phyloP scores from a whole-genome alignment of 2,888 invertebrate genomes.

The Linnaemya tessellans region DNA sequence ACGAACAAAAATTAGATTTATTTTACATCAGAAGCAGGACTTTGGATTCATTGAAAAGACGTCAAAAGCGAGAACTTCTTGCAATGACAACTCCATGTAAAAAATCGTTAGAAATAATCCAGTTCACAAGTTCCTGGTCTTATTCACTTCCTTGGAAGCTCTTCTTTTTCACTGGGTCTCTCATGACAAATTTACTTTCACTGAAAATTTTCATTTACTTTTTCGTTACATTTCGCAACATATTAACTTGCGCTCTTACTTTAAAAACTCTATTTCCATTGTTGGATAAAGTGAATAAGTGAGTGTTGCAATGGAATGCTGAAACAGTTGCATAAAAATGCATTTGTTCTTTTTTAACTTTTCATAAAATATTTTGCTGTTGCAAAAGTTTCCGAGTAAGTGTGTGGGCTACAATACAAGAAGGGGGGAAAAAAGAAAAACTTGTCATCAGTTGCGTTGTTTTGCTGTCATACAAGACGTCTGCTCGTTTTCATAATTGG shows the following conservation, averaged over 20 bases:
- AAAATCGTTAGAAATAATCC: no score
- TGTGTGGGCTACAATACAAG: constrained; percentile 3
- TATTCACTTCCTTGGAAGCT: no score
- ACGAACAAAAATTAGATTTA: no score
- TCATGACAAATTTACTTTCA: not conserved
- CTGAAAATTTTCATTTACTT: not conserved
- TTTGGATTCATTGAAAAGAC: no score
- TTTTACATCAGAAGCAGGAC: no score
- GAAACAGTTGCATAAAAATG: not conserved
- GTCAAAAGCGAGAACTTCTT: no score
- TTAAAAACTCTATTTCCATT: not conserved
- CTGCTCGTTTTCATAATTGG: constrained; percentile 74
- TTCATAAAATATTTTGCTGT: constrained; percentile 7
- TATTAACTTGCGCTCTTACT: not conserved
- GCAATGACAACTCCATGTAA: no score
- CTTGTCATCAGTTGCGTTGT: constrained; percentile 50
- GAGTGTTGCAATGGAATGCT: constrained; percentile 20
- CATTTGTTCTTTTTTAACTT: not conserved
- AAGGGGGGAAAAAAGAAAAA: constrained; percentile 2
- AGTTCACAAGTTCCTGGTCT: no score
- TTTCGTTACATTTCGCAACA: not conserved
- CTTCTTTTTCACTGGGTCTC: no score
- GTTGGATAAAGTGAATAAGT: not conserved
- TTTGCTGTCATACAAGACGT: constrained; percentile 67
- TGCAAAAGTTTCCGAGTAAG: not conserved